Percentiles rank a stretch among this genome's conserved stretches.
Conservation (phyloP, 2,113 vertebrate genomes). For the Cathartes aura region DNA sequence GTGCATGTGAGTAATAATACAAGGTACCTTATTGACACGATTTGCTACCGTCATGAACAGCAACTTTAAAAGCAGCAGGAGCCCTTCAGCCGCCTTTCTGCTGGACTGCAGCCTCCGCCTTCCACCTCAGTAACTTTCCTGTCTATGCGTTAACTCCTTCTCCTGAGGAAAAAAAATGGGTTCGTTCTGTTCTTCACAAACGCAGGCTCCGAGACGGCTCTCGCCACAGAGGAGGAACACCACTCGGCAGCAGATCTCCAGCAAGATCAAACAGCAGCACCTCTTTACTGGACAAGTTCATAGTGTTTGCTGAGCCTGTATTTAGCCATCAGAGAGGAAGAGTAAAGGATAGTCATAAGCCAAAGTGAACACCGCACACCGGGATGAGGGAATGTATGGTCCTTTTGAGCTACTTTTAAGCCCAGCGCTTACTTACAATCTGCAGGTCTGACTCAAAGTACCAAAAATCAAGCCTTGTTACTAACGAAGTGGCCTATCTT, state of each 20-base stretch:
- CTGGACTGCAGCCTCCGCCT: background rate
- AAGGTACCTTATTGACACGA: constrained; percentile 50
- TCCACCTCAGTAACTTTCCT: background rate
- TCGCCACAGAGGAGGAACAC: background rate
- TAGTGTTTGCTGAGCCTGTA: background rate
- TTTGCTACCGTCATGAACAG: constrained; percentile 3
- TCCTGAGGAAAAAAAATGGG: background rate
- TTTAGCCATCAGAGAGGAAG: background rate
- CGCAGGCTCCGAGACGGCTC: background rate
- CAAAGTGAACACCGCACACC: background rate
- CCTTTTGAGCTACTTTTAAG: background rate
- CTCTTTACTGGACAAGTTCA: background rate
- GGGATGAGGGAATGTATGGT: rapidly evolving
- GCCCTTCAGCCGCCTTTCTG: background rate
- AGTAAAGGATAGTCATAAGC: background rate
- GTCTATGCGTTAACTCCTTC: background rate
- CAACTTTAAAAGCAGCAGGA: constrained; percentile 40
- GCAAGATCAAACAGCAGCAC: background rate
- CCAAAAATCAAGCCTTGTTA: background rate
- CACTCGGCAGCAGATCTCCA: background rate
- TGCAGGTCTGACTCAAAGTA: constrained; percentile 13
- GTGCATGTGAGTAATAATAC: constrained; percentile 5
- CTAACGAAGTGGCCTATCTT: background rate
- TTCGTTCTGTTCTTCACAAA: background rate
- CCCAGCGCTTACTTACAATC: background rate